Percentiles rank a stretch among this genome's conserved stretches.
Conservation (phyloP, 1,140 invertebrate species). For the Periplaneta americana region DNA sequence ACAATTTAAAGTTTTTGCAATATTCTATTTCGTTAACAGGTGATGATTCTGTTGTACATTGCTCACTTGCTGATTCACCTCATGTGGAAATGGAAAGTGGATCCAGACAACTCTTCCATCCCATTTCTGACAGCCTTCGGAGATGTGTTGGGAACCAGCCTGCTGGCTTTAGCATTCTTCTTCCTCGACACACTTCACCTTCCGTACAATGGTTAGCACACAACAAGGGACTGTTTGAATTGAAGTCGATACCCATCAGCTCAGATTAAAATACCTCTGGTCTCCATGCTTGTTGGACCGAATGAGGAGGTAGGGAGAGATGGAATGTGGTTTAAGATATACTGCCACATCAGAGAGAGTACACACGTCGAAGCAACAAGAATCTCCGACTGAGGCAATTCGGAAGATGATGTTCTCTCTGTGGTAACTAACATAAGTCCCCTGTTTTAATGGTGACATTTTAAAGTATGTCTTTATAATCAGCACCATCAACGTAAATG, state of each 20-base stretch:
- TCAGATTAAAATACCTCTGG: background rate
- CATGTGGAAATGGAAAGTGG: constrained; percentile 82
- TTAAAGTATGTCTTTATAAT: background rate
- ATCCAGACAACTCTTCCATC: constrained; percentile 94
- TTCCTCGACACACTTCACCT: background rate
- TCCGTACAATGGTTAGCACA: background rate
- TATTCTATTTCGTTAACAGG: constrained; percentile 35
- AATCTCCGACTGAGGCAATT: background rate
- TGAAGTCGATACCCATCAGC: background rate
- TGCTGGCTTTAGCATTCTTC: constrained; percentile 48
- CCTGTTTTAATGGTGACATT: background rate
- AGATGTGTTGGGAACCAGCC: constrained; percentile 87
- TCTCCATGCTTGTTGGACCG: background rate
- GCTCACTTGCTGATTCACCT: constrained; percentile 77
- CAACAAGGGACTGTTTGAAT: background rate
- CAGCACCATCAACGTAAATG: background rate
- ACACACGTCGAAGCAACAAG: background rate
- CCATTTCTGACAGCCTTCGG: constrained; percentile 91
- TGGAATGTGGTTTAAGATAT: background rate
- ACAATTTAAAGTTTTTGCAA: background rate
- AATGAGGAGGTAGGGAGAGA: background rate
- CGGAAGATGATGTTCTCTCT: background rate
- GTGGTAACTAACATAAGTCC: background rate
- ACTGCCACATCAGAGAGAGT: background rate
- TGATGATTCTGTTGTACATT: constrained; percentile 65